phyloP scores from a whole-genome alignment of 2,888 invertebrate genomes.

The Mycogona germanica region DNA sequence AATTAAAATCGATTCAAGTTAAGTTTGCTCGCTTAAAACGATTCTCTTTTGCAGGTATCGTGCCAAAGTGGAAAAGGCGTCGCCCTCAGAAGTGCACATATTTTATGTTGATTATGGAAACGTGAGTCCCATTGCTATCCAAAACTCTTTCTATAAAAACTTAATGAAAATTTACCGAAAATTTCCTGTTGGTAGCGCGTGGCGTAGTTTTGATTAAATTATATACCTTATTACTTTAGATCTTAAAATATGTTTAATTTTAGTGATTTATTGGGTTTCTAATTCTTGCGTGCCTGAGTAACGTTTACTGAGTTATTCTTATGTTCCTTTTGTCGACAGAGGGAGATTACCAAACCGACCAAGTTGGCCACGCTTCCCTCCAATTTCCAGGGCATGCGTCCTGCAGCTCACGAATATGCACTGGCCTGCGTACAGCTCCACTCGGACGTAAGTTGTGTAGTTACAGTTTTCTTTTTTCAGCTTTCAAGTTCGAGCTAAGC shows the following conservation, averaged over 20 bases:
- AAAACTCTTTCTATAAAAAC: no score
- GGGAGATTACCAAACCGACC: conserved; percentile 57
- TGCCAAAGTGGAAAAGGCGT: conserved; percentile 54
- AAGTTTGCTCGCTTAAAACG: not conserved
- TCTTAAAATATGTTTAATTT: no score
- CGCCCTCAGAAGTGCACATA: conserved; percentile 59
- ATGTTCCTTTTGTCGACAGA: conserved; percentile 30
- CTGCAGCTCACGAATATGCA: conserved; percentile 69
- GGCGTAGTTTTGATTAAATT: no score
- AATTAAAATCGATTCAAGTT: not conserved
- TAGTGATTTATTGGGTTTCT: no score
- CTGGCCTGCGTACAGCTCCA: conserved; percentile 76
- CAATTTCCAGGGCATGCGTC: conserved; percentile 50
- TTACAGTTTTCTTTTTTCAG: no score
- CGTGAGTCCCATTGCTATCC: no score
- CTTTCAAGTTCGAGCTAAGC: no score
- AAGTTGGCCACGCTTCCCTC: conserved; percentile 73
- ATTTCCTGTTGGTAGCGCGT: no score
- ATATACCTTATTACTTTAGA: no score
- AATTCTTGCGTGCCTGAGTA: not conserved
- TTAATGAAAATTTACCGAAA: no score
- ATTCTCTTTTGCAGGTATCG: conserved; percentile 50
- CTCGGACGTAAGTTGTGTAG: conserved; percentile 63
- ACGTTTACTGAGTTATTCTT: conserved; percentile 1
- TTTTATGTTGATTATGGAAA: conserved; percentile 96